Percentiles rank a stretch among this genome's conserved stretches.
phyloP scores from a whole-genome alignment of 2,888 invertebrate genomes.

The Amphipyra berbera region DNA sequence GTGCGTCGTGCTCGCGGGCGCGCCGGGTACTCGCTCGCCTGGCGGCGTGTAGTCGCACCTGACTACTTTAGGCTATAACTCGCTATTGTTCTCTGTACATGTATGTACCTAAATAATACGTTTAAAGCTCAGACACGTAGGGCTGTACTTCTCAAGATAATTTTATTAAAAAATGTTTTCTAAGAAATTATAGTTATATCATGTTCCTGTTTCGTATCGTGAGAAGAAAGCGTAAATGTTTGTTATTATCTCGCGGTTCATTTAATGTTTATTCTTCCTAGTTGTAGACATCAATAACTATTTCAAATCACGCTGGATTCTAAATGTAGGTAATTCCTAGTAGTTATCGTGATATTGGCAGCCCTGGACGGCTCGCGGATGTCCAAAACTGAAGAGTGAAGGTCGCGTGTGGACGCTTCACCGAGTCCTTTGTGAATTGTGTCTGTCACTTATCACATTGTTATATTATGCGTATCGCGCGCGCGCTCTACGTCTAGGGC shows the following conservation, averaged over 20 bases:
- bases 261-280: no score
- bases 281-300: no score
- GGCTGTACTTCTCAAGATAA: constrained; percentile 13
- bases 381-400: constrained; percentile 27
- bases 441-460: background rate
- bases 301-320: no score
- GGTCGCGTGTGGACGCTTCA: constrained; percentile 14
- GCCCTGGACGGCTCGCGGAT: constrained; percentile 18
- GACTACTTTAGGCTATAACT: constrained; percentile 8
- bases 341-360: background rate
- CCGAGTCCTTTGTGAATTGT: background rate
- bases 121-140: constrained; percentile 6
- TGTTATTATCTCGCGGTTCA: no score
- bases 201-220: no score
- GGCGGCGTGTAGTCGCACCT: background rate
- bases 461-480: background rate
- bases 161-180: background rate
- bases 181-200: no score
- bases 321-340: no score
- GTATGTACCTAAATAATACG: constrained; percentile 12
- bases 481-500: no score
- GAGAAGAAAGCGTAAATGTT: no score
- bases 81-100: constrained; percentile 38
- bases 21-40: constrained; percentile 18
- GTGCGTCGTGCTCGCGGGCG: constrained; percentile 8